Percentiles rank a stretch among this genome's conserved stretches.
Evolutionary conservation across 1,140 invertebrate species (phyloP).

Genomic region (Conus betulinus): DNA sequence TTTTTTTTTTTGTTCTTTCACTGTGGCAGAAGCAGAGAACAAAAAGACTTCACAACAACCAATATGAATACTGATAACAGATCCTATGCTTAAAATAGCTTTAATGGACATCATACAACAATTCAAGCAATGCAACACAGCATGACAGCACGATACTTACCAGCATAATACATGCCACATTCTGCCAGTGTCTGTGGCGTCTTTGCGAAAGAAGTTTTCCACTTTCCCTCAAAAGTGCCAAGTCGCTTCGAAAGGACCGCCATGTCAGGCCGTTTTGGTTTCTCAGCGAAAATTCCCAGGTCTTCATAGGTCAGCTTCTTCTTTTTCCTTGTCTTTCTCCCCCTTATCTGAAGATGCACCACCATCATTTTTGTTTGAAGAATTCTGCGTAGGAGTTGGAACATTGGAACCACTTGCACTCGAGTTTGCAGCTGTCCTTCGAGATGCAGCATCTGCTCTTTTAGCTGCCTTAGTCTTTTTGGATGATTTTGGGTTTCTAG

Average conservation of each 20-base stretch:
- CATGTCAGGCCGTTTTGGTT: slow-evolving; percentile 32
- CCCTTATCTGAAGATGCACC: background rate
- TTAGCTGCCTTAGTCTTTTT: background rate
- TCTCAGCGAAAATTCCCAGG: slow-evolving; percentile 30
- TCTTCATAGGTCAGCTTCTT: slow-evolving; percentile 21
- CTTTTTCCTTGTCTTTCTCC: slow-evolving; percentile 10
- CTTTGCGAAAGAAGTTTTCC: slow-evolving; percentile 17
- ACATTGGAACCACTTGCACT: background rate
- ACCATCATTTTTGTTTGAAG: background rate
- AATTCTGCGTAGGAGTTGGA: background rate
- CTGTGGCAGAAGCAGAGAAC: too few species aligned
- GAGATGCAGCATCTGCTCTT: background rate
- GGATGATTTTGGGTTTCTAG: background rate
- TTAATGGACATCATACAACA: background rate
- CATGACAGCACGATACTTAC: slow-evolving; percentile 9
- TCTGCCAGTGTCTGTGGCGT: slow-evolving; percentile 33
- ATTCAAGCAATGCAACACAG: background rate
- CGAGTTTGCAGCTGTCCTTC: background rate
- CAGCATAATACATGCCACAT: slow-evolving; percentile 41
- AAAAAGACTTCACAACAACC: too few species aligned
- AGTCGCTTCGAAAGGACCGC: slow-evolving; percentile 1
- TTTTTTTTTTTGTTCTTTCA: too few species aligned
- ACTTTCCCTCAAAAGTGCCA: slow-evolving; percentile 8
- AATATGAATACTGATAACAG: too few species aligned
- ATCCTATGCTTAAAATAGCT: too few species aligned